Base-by-base conservation (phyloP, 2,888 invertebrate genomes). In the Trachelus troglodyta region DNA sequence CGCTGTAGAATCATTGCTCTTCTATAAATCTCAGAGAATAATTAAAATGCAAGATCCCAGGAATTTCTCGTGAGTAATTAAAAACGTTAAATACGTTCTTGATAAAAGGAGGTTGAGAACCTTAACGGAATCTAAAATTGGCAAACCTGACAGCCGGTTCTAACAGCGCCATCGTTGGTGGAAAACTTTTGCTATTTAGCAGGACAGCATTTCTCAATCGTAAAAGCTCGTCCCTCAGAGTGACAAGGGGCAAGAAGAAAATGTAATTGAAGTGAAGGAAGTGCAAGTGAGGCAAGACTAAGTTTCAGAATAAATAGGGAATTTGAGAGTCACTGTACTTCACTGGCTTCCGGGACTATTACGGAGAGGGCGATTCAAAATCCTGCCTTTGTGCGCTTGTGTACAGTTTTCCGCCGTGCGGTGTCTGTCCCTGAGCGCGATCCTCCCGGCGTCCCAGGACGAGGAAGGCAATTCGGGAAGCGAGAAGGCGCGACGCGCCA, bases 351-450 rank as follows among this genome's bases (percentile, higher is more conserved):
- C 37, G 69, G 77, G 79, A 69, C 15, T 69, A 33, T 56, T 75
- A 40, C 77, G 56, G 76, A 35, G 74, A 81, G 81, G 81, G 81
- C 79, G 76, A 79, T 81, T 81, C 76, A 81, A 81, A 81, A 75
- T 74, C 75, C 69, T 68, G 40, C 73, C 76, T 81, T 81, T 81
- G 78, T 81, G 78, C 79, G 79, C 79, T 79, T 78, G 79, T 81
- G 77, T 81, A 73, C 69, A 75, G 79, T 81, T 79, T 81, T 76
- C 77, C 76, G 73, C n/a, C 37, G 76, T n/a, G 34, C 73, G 30
- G 76, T 35, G 35, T 23, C 33, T 34, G 76, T 37, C 40, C 69
- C 15, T 34, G 74, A n/a, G 37, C 77, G 33, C 34, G 35, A 40
- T 69, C 71, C 73, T 31, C 35, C 34, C 34, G 73, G 73, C 35